Conservation (phyloP, 2,113 vertebrate species). For the Bubo blakistoni region DNA sequence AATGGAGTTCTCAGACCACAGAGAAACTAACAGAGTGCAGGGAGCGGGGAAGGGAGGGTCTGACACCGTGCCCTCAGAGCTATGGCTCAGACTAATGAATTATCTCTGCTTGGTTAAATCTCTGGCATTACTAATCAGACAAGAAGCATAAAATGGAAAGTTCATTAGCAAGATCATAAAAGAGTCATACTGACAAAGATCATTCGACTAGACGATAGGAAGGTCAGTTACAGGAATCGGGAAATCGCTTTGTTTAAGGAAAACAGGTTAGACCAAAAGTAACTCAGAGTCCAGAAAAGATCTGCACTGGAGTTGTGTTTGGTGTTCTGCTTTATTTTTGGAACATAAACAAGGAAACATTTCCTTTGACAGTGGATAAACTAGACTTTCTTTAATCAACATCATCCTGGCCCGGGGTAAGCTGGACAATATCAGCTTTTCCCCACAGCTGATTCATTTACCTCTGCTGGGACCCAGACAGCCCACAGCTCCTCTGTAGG, state of each 20-base stretch:
- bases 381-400: neutral
- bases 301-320: neutral
- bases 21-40: neutral
- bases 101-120: slow-evolving; percentile 58
- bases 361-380: neutral
- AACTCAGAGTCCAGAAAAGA: neutral
- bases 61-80: slow-evolving; percentile 33
- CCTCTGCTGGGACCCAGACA: neutral
- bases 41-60: neutral
- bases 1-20: neutral
- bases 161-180: slow-evolving; percentile 61
- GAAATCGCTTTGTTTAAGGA: neutral
- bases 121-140: slow-evolving; percentile 60
- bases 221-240: neutral
- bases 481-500: neutral
- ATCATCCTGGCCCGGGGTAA: neutral
- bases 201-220: neutral
- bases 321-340: neutral
- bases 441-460: neutral
- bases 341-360: neutral
- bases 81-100: slow-evolving; percentile 43
- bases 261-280: neutral
- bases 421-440: neutral
- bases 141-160: slow-evolving; percentile 54
- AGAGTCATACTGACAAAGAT: slow-evolving; percentile 49